phyloP scores from a whole-genome alignment of 2,888 invertebrate genomes.

The Altica lythri region DNA sequence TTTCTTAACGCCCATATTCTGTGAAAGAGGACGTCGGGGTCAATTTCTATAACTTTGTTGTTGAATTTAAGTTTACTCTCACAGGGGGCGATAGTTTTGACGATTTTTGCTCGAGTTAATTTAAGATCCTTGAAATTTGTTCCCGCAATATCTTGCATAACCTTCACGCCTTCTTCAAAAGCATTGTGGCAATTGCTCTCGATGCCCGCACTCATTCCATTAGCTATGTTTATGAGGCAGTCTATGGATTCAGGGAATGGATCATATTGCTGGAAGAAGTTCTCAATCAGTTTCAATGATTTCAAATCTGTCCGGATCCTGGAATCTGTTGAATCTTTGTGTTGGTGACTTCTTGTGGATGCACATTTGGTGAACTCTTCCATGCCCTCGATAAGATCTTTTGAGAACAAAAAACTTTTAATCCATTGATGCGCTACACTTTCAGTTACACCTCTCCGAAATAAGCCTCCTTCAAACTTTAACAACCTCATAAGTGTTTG shows the following conservation, averaged over 20 bases:
- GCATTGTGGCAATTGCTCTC: constrained; percentile 9
- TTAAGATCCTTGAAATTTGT: constrained; percentile 10
- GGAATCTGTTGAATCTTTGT: constrained; percentile 14
- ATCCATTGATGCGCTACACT: constrained; percentile 19
- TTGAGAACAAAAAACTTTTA: constrained; percentile 10
- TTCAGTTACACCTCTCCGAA: constrained; percentile 15
- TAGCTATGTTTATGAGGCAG: constrained; percentile 12
- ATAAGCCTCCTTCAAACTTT: constrained; percentile 11
- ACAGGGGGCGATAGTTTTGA: constrained; percentile 1
- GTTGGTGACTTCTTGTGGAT: constrained; percentile 8
- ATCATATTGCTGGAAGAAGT: constrained; percentile 10
- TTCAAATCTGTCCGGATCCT: constrained; percentile 11
- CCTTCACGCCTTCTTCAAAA: constrained; percentile 8
- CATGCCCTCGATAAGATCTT: constrained; percentile 17
- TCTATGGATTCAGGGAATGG: constrained; percentile 9
- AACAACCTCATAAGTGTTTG: constrained; percentile 16
- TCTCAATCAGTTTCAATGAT: constrained; percentile 5
- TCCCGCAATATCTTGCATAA: constrained; percentile 7
- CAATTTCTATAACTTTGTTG: constrained; percentile 12
- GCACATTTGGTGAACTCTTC: constrained; percentile 4
- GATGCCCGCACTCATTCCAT: constrained; percentile 2
- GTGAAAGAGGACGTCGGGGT: constrained; percentile 12
- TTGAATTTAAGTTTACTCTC: background rate
- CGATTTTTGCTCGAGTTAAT: background rate
- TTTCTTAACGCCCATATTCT: constrained; percentile 16